phyloP scores from a whole-genome alignment of 2,113 vertebrate genomes.

The Psilopsiagon aymara region DNA sequence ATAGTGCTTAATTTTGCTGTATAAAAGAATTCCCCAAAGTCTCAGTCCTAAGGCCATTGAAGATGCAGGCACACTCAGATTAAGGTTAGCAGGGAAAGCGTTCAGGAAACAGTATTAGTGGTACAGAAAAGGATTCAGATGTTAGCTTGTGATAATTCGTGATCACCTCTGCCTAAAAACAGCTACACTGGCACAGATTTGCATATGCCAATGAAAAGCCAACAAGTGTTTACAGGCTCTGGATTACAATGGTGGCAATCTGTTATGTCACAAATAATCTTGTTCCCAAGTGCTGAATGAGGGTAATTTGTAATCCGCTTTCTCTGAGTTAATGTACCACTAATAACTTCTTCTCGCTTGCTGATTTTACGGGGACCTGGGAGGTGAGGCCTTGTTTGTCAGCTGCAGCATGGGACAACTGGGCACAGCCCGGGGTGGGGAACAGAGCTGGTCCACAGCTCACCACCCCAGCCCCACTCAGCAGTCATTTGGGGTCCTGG shows the following conservation, averaged over 20 bases:
- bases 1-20: neutral
- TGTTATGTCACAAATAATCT: conserved; percentile 55
- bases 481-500: neutral
- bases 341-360: neutral
- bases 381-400: neutral
- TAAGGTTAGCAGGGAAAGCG: conserved; percentile 4
- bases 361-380: neutral
- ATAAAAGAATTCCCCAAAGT: neutral
- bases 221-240: conserved; percentile 22
- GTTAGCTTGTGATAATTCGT: neutral
- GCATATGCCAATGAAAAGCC: neutral
- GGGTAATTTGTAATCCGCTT: conserved; percentile 36
- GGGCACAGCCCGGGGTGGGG: neutral
- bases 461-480: neutral
- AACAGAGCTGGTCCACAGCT: neutral
- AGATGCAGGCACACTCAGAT: neutral
- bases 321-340: neutral
- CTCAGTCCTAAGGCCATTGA: neutral
- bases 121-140: neutral
- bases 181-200: conserved; percentile 21
- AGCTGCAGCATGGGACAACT: neutral
- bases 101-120: neutral
- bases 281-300: conserved; percentile 1
- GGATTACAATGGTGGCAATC: conserved; percentile 46
- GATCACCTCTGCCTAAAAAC: conserved; percentile 6